Evolutionary conservation across 1,140 invertebrate genomes (phyloP), one percentile per base, ranked within the genome.

Genomic region (Nixonia krombeini): DNA sequence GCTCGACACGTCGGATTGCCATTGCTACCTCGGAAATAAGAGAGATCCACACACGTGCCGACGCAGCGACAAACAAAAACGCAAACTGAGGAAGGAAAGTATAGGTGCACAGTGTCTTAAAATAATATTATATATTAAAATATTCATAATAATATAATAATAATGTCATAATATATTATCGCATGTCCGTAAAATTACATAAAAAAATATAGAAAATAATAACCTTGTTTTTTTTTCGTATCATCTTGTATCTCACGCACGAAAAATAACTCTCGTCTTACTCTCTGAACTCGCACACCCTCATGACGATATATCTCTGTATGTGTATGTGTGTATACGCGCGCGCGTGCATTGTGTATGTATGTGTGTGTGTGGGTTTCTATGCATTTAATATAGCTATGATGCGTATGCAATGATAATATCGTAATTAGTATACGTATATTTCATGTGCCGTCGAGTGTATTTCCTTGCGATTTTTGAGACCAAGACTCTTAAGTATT

Each of bases 121-220:
- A 82, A 84, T 82, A 77, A 83, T 82, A 82, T 79, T 78, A 82
- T 82, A 83, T 83, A 83, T 84, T 82, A 82, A 82, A 81, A 83
- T 84, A 82, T 83, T 72, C 75, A 76, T 81, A 80, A 81, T 80
- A 78, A 75, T 72, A 72, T 78, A 72, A 67, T 69, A 71, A 66
- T 83, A 75, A 62, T 75, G 42, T 72, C 52, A 25, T 79, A 78
- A 83, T 82, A 83, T 83, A 82, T 83, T 82, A 83, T 80, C 78
- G 76, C 75, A 75, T 79, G 70, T 82, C 61, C 79, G 64, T 80
- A 83, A 83, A 84, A 83, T 83, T 83, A 83, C 75, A 84, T 84
- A 84, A 83, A 84, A 84, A 83, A 84, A 84, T 83, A 83, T 83
- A 84, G 80, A 83, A 84, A 84, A 83, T 83, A 82, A 83, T 83